phyloP scores from a whole-genome alignment of 2,888 invertebrate genomes.

The Trichopria drosophilae region DNA sequence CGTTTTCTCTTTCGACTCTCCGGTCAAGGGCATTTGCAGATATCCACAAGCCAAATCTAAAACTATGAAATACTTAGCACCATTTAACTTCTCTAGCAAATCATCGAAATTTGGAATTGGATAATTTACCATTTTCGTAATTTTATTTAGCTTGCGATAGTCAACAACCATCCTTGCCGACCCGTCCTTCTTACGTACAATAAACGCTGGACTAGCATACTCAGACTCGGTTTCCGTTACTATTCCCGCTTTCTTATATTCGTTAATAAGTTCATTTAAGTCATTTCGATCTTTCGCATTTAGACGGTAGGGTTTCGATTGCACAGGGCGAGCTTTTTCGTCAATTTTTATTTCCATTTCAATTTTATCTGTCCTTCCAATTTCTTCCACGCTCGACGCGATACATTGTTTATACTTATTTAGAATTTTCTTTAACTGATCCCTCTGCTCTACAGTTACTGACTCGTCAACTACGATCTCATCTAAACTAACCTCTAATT shows the following conservation, averaged over 20 bases:
- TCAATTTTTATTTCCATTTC: conserved; percentile 21
- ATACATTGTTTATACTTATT: conserved; percentile 21
- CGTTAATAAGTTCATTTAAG: conserved; percentile 16
- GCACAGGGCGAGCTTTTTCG: conserved; percentile 3
- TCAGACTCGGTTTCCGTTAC: conserved; percentile 23
- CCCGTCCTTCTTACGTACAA: conserved; percentile 37
- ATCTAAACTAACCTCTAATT: background rate
- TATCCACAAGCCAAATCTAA: conserved; percentile 45
- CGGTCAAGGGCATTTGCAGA: conserved; percentile 9
- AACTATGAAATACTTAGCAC: conserved; percentile 39
- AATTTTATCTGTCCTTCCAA: conserved; percentile 16
- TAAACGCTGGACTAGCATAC: conserved; percentile 33
- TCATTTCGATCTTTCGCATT: conserved; percentile 16
- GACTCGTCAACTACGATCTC: conserved; percentile 8
- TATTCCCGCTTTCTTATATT: conserved; percentile 16
- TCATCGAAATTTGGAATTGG: conserved; percentile 52
- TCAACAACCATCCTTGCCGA: conserved; percentile 37
- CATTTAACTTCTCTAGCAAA: conserved; percentile 42
- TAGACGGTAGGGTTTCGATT: conserved; percentile 21
- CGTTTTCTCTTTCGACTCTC: conserved; percentile 11
- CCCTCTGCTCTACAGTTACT: conserved; percentile 12
- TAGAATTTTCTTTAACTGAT: conserved; percentile 13
- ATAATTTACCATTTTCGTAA: conserved; percentile 44
- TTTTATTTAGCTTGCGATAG: conserved; percentile 44
- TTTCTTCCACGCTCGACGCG: conserved; percentile 9